Evolutionary conservation across 2,888 invertebrate genomes (phyloP).

Genomic region (Eristalis pertinax): DNA sequence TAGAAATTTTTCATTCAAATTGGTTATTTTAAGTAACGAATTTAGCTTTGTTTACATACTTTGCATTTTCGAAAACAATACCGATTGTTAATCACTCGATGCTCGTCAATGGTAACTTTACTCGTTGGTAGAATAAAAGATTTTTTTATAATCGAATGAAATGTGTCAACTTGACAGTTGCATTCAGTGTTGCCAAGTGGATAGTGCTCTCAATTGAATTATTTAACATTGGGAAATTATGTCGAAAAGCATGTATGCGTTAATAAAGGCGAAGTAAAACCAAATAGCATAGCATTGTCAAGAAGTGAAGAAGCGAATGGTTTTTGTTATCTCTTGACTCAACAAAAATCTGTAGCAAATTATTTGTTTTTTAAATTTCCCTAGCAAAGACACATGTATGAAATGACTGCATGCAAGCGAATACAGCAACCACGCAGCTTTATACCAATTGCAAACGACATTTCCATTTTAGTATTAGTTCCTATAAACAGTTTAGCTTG

Average conservation of each 20-base stretch:
- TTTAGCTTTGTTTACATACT: conserved; percentile 32
- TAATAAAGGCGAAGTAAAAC: no score
- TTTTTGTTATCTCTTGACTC: no score
- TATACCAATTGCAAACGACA: not conserved
- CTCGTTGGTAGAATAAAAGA: conserved; percentile 16
- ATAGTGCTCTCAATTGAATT: no score
- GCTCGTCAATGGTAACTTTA: conserved; percentile 12
- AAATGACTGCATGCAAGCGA: not conserved
- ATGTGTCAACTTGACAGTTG: conserved; percentile 1
- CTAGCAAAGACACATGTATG: not conserved
- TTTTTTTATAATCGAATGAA: not conserved
- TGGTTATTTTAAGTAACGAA: conserved; percentile 1
- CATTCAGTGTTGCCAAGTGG: conserved; percentile 10
- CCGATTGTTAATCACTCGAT: conserved; percentile 32
- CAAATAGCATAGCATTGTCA: no score
- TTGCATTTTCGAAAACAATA: conserved; percentile 13
- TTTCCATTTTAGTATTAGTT: not conserved
- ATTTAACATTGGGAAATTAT: no score
- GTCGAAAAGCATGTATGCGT: no score
- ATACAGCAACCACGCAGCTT: not conserved
- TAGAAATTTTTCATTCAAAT: not conserved
- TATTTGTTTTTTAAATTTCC: not conserved
- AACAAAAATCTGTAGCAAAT: no score
- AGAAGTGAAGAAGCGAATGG: no score
- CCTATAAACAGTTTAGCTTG: not conserved